These are phyloP conservation scores for Anastrepha ludens DNA, from an alignment of 1,140 invertebrate species.

Conservation along the genomic window DNA sequence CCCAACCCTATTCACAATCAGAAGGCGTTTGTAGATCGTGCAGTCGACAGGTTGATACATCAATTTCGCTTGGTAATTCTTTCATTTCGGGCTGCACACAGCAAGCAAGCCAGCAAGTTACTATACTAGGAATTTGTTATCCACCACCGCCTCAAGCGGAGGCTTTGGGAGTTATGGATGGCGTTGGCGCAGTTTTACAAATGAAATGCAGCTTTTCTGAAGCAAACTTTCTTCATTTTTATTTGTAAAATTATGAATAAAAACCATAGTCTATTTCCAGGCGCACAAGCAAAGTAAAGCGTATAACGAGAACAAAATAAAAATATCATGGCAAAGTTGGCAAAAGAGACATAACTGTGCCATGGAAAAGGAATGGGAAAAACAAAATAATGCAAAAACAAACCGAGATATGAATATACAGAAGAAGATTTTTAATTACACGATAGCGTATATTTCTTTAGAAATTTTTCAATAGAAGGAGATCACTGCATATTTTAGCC, in stretches of 20 bases:
- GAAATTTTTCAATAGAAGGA: slow-evolving; percentile 33
- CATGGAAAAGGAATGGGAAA: not conserved
- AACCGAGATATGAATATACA: slow-evolving; percentile 10
- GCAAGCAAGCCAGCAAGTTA: not conserved
- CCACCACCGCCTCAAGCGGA: not conserved
- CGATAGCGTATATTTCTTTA: slow-evolving; percentile 36
- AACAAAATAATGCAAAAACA: not conserved
- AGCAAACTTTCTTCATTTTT: slow-evolving; percentile 51
- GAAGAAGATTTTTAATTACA: slow-evolving; percentile 55
- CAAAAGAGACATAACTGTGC: not conserved
- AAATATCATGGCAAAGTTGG: slow-evolving; percentile 15
- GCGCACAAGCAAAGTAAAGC: slow-evolving; percentile 1
- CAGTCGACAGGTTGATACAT: slow-evolving; percentile 33
- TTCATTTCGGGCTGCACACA: not conserved
- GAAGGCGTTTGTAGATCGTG: not conserved
- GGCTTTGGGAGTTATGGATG: not conserved
- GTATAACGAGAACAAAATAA: not conserved
- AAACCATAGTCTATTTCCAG: slow-evolving; percentile 24
- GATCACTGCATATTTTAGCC: slow-evolving; percentile 53
- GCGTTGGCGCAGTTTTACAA: not conserved
- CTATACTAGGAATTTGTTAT: not conserved
- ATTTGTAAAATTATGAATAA: slow-evolving; percentile 40
- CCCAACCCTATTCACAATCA: not conserved
- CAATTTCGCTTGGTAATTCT: slow-evolving; percentile 13
- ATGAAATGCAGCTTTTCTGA: slow-evolving; percentile 30